Evolutionary conservation across 2,113 vertebrate species (phyloP).

Genomic region (Seriola quinqueradiata): DNA sequence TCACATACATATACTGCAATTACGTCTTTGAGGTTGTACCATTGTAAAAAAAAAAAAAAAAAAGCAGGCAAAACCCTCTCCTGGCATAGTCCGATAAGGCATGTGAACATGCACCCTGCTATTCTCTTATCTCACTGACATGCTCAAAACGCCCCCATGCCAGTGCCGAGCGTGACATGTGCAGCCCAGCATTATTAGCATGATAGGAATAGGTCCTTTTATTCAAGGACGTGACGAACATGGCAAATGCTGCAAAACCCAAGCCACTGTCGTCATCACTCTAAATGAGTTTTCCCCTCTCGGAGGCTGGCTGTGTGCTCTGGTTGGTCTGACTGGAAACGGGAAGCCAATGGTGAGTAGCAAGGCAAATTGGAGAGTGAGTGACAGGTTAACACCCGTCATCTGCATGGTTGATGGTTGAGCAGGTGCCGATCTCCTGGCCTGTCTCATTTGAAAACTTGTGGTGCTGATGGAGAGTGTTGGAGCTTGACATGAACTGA

Average conservation of each 20-base stretch:
- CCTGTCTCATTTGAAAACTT: conserved; percentile 65
- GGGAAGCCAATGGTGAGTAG: conserved; percentile 42
- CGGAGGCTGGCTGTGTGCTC: conserved; percentile 12
- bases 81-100: conserved; percentile 80
- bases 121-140: conserved; percentile 81
- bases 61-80: conserved; percentile 66
- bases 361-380: conserved; percentile 54
- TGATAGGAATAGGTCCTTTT: conserved; percentile 72
- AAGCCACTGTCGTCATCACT: conserved; percentile 36
- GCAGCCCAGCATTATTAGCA: conserved; percentile 72
- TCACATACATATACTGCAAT: conserved; percentile 38
- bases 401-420: conserved; percentile 17
- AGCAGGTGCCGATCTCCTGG: conserved; percentile 75
- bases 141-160: conserved; percentile 75
- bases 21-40: conserved; percentile 57
- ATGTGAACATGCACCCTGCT: conserved; percentile 80
- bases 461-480: conserved; percentile 49
- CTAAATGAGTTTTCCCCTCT: conserved; percentile 57
- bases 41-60: conserved; percentile 59
- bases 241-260: conserved; percentile 55
- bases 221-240: conserved; percentile 72
- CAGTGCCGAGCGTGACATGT: conserved; percentile 64
- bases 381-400: conserved; percentile 70
- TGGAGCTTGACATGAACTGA: conserved; percentile 64
- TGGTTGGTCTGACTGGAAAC: conserved; percentile 41